These are phyloP conservation scores for Autographa pulchrina DNA, from an alignment of 2,888 invertebrate species.

Conservation along the genomic window DNA sequence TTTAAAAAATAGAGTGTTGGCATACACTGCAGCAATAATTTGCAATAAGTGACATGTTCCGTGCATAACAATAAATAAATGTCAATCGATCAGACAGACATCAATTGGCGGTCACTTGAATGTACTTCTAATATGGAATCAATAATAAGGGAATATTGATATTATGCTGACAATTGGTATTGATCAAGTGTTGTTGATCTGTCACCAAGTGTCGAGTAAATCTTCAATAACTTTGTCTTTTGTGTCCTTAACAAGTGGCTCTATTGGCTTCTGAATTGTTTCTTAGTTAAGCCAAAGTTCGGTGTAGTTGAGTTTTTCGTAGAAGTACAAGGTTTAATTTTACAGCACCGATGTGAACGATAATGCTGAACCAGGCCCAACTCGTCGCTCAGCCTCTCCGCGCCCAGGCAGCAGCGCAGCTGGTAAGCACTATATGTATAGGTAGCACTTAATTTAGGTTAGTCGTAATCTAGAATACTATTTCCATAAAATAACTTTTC, in stretches of 20 bases:
- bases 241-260: no score
- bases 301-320: background rate
- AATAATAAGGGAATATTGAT: conserved; percentile 9
- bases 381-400: conserved; percentile 75
- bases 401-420: conserved; percentile 76
- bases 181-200: conserved; percentile 16
- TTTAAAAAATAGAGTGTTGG: no score
- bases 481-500: no score
- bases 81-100: conserved; percentile 4
- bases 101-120: conserved; percentile 15
- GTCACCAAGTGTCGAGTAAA: background rate
- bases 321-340: conserved; percentile 9
- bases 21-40: background rate
- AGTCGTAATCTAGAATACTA: no score
- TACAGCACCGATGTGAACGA: conserved; percentile 66
- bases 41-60: background rate
- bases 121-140: background rate
- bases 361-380: conserved; percentile 58
- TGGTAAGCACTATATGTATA: conserved; percentile 61
- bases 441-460: background rate
- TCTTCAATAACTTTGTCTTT: no score
- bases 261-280: background rate
- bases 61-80: conserved; percentile 1
- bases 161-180: conserved; percentile 12
- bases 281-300: background rate